Evolutionary conservation across 2,888 invertebrate genomes (phyloP).

Genomic region (Sphaerophoria rueppellii): DNA sequence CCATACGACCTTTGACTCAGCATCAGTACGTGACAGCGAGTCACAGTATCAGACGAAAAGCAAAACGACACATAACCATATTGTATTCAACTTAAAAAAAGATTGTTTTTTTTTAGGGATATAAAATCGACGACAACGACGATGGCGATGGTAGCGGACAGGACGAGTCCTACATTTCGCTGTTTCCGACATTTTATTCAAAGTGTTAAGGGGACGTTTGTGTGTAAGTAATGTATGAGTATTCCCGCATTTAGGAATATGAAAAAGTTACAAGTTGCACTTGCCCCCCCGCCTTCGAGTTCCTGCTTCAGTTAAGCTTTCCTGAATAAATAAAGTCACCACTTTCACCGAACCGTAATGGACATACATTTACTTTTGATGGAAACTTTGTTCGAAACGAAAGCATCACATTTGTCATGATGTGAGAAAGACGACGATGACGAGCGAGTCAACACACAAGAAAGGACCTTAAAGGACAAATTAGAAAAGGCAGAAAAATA

Average conservation of each 20-base stretch:
- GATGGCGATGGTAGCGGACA: slow-evolving; percentile 10
- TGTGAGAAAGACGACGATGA: slow-evolving; percentile 47
- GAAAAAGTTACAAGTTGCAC: slow-evolving; percentile 28
- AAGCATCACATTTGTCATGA: slow-evolving; percentile 70
- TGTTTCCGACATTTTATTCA: slow-evolving; percentile 69
- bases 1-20: slow-evolving; percentile 42
- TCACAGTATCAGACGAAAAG: slow-evolving; percentile 9
- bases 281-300: slow-evolving; percentile 8
- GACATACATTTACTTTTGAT: slow-evolving; percentile 72
- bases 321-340: slow-evolving; percentile 66
- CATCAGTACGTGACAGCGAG: background rate
- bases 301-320: slow-evolving; percentile 16
- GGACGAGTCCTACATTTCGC: slow-evolving; percentile 44
- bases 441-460: slow-evolving; percentile 36
- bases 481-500: slow-evolving; percentile 40
- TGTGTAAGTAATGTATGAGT: slow-evolving; percentile 2
- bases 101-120: slow-evolving; percentile 35
- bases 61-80: background rate
- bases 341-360: slow-evolving; percentile 61
- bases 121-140: slow-evolving; percentile 8
- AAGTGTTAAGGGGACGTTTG: slow-evolving; percentile 41
- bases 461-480: slow-evolving; percentile 56
- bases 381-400: slow-evolving; percentile 66
- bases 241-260: slow-evolving; percentile 14
- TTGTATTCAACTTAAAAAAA: slow-evolving; percentile 6